Percentiles rank a stretch among this genome's conserved stretches.
Evolutionary conservation across 2,888 invertebrate genomes (phyloP).

Genomic region (Yponomeuta plumbellus): DNA sequence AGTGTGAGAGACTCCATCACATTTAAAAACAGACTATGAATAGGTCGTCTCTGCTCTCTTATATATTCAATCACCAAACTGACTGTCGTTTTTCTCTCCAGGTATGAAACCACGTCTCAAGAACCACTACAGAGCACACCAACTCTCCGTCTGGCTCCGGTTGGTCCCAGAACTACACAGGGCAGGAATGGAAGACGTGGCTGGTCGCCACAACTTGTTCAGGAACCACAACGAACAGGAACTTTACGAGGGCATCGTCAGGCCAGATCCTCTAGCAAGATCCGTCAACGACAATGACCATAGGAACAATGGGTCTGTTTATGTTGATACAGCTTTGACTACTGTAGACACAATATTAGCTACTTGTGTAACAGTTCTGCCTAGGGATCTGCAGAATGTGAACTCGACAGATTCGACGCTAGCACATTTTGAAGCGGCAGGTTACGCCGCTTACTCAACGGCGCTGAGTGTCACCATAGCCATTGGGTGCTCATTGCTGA

Average conservation of each 20-base stretch:
- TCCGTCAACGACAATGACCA: constrained; percentile 78
- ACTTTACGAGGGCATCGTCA: constrained; percentile 91
- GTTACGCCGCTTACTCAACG: constrained; percentile 84
- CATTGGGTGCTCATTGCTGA: constrained; percentile 87
- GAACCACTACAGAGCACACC: constrained; percentile 96
- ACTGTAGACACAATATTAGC: constrained; percentile 83
- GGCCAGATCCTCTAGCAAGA: constrained; percentile 87
- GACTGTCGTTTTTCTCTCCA: constrained; percentile 59
- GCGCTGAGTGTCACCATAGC: constrained; percentile 87
- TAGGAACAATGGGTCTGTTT: constrained; percentile 64
- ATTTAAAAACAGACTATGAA: no score
- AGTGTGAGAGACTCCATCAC: no score
- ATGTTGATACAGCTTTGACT: constrained; percentile 79
- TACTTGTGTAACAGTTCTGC: constrained; percentile 81
- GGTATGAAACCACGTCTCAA: constrained; percentile 94
- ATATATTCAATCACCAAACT: neutral
- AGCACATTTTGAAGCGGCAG: constrained; percentile 87
- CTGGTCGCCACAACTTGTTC: constrained; percentile 91
- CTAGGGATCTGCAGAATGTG: constrained; percentile 64
- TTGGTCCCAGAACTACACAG: constrained; percentile 93
- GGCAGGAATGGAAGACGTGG: constrained; percentile 92
- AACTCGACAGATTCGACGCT: constrained; percentile 82
- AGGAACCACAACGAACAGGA: constrained; percentile 92
- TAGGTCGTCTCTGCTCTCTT: no score
- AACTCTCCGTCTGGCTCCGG: constrained; percentile 95